Percentiles rank a stretch among this genome's conserved stretches.
Conservation (phyloP, 2,888 invertebrate species). For the Watsonalla binaria region DNA sequence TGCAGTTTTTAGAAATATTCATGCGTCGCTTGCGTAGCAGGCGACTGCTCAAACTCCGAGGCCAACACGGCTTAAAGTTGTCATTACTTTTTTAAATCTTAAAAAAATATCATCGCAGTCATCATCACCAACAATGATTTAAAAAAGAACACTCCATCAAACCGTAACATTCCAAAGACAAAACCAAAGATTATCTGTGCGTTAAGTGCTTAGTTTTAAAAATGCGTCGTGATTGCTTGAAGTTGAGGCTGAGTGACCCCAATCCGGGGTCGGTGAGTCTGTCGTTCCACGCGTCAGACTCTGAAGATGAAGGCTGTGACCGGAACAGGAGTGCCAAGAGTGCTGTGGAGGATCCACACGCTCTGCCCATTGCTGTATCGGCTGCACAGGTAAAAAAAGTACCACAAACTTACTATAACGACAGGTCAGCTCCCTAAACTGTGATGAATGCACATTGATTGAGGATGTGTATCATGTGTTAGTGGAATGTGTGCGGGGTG, state of each 20-base stretch:
- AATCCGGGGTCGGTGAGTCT: slow-evolving; percentile 49
- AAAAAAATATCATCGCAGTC: no score
- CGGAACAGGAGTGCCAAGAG: slow-evolving; percentile 42
- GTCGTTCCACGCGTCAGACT: slow-evolving; percentile 63
- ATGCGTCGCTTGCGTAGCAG: no score
- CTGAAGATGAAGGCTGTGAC: slow-evolving; percentile 64
- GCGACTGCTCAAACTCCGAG: no score
- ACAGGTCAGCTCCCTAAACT: no score
- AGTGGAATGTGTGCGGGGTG: no score
- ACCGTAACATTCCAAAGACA: slow-evolving; percentile 20
- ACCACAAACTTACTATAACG: not conserved
- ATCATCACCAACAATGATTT: not conserved
- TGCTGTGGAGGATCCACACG: slow-evolving; percentile 38
- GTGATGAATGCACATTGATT: no score
- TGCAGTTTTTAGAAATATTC: no score
- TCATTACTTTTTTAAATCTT: no score
- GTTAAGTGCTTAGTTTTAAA: slow-evolving; percentile 24
- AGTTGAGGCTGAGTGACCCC: slow-evolving; percentile 69
- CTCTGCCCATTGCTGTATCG: slow-evolving; percentile 43
- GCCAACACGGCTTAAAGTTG: no score
- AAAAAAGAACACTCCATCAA: not conserved
- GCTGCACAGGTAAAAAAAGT: slow-evolving; percentile 46
- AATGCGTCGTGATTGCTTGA: slow-evolving; percentile 70
- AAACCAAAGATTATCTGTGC: slow-evolving; percentile 23
- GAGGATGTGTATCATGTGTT: no score